Evolutionary conservation across 2,113 vertebrate genomes (phyloP).

Genomic region (Physeter macrocephalus): DNA sequence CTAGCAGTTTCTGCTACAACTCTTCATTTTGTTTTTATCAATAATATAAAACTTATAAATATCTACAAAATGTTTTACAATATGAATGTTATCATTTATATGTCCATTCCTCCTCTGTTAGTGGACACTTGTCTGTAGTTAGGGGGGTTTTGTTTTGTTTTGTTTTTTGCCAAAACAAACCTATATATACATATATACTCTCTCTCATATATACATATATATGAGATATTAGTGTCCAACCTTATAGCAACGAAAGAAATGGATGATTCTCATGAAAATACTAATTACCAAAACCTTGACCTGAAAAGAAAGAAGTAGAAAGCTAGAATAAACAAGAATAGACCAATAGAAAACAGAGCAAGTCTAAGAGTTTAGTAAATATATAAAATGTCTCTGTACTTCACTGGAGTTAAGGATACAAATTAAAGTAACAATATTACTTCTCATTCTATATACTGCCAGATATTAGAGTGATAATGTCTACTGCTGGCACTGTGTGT

Average conservation of each 20-base stretch:
- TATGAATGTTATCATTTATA: neutral
- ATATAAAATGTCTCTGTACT: neutral
- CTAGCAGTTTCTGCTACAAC: neutral
- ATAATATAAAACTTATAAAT: neutral
- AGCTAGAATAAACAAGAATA: neutral
- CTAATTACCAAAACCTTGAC: neutral
- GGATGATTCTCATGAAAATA: neutral
- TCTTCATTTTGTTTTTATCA: neutral
- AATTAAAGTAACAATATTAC: neutral
- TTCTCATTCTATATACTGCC: neutral
- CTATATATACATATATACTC: neutral
- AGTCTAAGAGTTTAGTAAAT: neutral
- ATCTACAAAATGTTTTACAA: neutral
- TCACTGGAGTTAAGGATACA: neutral
- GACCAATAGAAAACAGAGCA: neutral
- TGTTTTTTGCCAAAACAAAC: neutral
- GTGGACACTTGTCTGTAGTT: neutral
- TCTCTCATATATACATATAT: neutral
- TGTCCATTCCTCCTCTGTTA: neutral
- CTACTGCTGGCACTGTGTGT: neutral
- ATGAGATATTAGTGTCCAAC: neutral
- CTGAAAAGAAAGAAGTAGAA: neutral
- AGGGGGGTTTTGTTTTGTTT: neutral
- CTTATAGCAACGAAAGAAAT: neutral
- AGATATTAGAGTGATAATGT: neutral